These are phyloP conservation scores for Hypomecis atomaria DNA, from an alignment of 2,888 invertebrate species.

Conservation along the genomic window DNA sequence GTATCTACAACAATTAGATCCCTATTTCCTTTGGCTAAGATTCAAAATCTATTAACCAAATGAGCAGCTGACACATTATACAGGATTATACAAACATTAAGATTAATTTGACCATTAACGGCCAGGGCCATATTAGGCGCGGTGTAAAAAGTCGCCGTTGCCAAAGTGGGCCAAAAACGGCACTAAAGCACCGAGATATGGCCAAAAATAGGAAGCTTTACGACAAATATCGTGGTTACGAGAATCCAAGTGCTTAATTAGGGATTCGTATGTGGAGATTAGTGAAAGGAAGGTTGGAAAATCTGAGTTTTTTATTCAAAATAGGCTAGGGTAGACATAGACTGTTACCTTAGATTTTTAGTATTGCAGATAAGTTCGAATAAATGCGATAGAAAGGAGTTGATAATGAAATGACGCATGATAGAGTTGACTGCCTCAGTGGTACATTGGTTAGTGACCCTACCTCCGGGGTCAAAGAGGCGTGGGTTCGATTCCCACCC, in stretches of 20 bases:
- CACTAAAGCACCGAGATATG: constrained; percentile 33
- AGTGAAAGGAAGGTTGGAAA: constrained; percentile 25
- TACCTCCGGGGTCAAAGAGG: too few species aligned
- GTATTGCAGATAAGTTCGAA: too few species aligned
- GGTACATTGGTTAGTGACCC: too few species aligned
- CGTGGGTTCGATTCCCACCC: too few species aligned
- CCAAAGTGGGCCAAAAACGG: constrained; percentile 42
- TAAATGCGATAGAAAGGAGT: too few species aligned
- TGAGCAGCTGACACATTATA: constrained; percentile 31
- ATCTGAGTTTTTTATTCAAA: too few species aligned
- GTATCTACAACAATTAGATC: neutral
- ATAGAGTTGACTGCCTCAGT: too few species aligned
- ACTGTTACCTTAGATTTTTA: too few species aligned
- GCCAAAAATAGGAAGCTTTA: constrained; percentile 56
- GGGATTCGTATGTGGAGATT: constrained; percentile 24
- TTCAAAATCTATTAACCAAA: constrained; percentile 8
- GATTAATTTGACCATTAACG: constrained; percentile 70
- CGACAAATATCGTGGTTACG: constrained; percentile 67
- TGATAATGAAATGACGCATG: too few species aligned
- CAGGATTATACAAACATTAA: constrained; percentile 57
- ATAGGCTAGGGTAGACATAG: too few species aligned
- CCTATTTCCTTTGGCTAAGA: neutral
- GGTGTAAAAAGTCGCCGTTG: constrained; percentile 60
- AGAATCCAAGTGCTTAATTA: constrained; percentile 42
- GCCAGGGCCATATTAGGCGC: constrained; percentile 58